These are phyloP conservation scores for Heterotilapia buettikoferi DNA, from an alignment of 2,113 vertebrate species.

Conservation along the genomic window DNA sequence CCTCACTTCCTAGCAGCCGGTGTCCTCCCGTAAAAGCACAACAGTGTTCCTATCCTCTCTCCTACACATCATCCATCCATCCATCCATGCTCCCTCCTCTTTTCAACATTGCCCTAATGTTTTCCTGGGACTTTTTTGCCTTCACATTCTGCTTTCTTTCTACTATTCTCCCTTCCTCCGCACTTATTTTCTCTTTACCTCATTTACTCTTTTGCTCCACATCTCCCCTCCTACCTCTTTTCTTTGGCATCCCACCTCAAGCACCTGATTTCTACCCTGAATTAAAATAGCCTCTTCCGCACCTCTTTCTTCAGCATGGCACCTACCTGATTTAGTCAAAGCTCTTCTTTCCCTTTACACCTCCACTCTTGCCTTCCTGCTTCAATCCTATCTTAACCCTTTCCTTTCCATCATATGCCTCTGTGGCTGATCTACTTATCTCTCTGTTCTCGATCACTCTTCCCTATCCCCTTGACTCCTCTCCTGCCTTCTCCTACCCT, in stretches of 20 bases:
- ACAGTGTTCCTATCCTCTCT: conserved; percentile 31
- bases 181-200: not conserved
- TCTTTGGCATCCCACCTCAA: not conserved
- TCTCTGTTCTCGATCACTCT: conserved; percentile 27
- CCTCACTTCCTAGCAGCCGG: conserved; percentile 42
- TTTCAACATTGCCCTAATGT: not conserved
- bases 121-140: not conserved
- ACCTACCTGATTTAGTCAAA: conserved; percentile 34
- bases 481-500: conserved; percentile 28
- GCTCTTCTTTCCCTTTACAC: not conserved
- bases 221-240: not conserved
- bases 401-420: conserved; percentile 39
- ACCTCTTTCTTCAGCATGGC: conserved; percentile 10
- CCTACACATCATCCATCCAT: not conserved
- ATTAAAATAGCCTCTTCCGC: conserved; percentile 41
- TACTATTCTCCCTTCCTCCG: not conserved
- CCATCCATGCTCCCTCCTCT: not conserved
- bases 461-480: conserved; percentile 51
- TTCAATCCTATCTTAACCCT: conserved; percentile 30
- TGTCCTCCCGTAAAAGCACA: conserved; percentile 57
- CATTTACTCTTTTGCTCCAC: not conserved
- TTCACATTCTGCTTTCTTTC: not conserved
- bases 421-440: conserved; percentile 62
- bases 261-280: conserved; percentile 24
- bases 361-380: not conserved